These are phyloP conservation scores for Neomonachus schauinslandi DNA, from an alignment of 2,113 vertebrate species.

Conservation along the genomic window DNA sequence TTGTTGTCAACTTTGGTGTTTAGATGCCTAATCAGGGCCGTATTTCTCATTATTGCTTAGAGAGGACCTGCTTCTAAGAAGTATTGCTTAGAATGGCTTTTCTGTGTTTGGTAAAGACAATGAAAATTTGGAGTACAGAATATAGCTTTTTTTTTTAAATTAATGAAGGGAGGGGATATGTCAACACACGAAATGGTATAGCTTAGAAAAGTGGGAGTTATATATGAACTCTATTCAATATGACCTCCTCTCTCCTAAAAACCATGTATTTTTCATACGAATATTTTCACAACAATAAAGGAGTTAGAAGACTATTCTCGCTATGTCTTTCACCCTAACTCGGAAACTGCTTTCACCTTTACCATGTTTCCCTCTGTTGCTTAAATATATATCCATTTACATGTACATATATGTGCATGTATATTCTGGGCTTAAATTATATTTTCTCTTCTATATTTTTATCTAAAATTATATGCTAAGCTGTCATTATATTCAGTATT, in stretches of 20 bases:
- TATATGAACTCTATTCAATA: background rate
- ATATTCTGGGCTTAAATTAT: background rate
- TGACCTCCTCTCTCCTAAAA: background rate
- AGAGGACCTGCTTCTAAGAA: background rate
- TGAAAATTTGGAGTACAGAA: background rate
- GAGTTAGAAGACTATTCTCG: background rate
- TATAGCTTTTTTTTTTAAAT: background rate
- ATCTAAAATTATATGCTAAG: background rate
- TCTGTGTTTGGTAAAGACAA: background rate
- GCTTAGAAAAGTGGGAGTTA: background rate
- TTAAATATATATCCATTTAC: background rate
- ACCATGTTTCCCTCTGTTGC: background rate
- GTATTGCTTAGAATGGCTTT: background rate
- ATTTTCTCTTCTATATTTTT: background rate
- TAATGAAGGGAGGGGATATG: background rate
- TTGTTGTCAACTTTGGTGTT: background rate
- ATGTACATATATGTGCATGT: background rate
- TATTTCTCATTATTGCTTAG: background rate
- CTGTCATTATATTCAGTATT: constrained; percentile 7
- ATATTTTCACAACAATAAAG: background rate
- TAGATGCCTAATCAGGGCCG: background rate
- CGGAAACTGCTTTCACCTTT: background rate
- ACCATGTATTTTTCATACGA: background rate
- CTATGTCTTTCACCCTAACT: background rate
- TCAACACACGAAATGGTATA: background rate